Percentiles rank a stretch among this genome's conserved stretches.
Evolutionary conservation across 2,888 invertebrate genomes (phyloP).

Genomic region (Tenthredo mesomela): DNA sequence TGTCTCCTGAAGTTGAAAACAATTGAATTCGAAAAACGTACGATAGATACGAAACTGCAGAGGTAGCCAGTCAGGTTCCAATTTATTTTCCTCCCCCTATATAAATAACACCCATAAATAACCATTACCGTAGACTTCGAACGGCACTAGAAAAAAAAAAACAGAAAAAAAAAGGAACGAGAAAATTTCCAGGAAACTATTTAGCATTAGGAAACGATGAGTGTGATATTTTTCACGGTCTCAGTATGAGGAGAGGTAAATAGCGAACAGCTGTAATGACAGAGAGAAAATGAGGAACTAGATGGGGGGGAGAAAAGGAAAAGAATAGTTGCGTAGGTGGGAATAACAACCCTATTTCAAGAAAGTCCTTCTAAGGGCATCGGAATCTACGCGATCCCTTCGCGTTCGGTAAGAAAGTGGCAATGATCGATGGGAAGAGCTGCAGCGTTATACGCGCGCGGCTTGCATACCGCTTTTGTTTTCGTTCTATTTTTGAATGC

Average conservation of each 20-base stretch:
- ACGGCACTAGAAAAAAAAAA: neutral
- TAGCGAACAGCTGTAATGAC: neutral
- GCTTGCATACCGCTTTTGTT: constrained; percentile 57
- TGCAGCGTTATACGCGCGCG: constrained; percentile 44
- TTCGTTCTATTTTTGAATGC: constrained; percentile 75
- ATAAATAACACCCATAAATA: constrained; percentile 12
- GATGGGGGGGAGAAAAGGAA: neutral
- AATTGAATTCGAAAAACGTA: constrained; percentile 33
- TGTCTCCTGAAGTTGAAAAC: constrained; percentile 27
- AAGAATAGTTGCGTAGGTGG: neutral
- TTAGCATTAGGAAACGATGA: constrained; percentile 16
- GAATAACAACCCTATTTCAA: constrained; percentile 21
- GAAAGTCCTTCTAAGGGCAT: constrained; percentile 40
- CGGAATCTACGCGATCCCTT: constrained; percentile 22
- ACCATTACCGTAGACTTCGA: neutral
- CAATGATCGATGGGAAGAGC: constrained; percentile 52
- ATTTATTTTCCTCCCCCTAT: neutral
- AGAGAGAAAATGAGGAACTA: neutral
- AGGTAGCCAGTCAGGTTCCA: neutral
- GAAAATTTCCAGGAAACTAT: neutral
- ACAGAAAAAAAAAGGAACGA: neutral
- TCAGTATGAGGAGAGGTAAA: neutral
- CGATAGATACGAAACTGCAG: constrained; percentile 7
- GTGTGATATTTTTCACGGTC: neutral
- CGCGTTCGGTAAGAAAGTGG: constrained; percentile 37